Conservation (phyloP, 2,888 invertebrate species). For the Cheiracanthium punctorium region DNA sequence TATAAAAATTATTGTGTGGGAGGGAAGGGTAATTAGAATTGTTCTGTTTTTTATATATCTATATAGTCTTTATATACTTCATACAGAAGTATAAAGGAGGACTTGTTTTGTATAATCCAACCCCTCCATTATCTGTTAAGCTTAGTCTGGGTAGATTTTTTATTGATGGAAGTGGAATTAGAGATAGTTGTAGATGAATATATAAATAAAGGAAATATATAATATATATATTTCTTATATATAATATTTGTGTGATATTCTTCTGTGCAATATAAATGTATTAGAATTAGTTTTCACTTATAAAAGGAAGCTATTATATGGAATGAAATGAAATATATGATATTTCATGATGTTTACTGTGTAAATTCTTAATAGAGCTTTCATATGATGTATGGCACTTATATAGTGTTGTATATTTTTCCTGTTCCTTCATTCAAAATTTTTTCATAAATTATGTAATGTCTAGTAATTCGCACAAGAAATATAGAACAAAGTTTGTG, state of each 20-base stretch:
- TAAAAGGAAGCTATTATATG: slow-evolving; percentile 2
- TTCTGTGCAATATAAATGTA: slow-evolving; percentile 13
- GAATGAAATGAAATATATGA: background rate
- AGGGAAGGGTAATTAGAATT: background rate
- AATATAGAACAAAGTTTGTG: slow-evolving; percentile 65
- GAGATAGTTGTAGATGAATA: background rate
- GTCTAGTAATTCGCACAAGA: slow-evolving; percentile 66
- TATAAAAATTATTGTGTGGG: background rate
- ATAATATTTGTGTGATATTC: slow-evolving; percentile 10
- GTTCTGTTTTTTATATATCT: no score
- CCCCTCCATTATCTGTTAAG: background rate
- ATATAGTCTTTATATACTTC: background rate
- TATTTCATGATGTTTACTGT: slow-evolving; percentile 35
- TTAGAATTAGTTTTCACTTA: slow-evolving; percentile 12
- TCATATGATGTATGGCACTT: slow-evolving; percentile 55
- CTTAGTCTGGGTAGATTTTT: background rate
- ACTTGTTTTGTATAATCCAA: background rate
- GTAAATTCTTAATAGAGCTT: slow-evolving; percentile 63
- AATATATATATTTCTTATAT: background rate
- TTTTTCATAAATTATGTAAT: slow-evolving; percentile 59
- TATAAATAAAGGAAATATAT: background rate
- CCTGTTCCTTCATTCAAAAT: slow-evolving; percentile 62
- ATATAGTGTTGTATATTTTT: slow-evolving; percentile 49
- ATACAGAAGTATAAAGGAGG: background rate
- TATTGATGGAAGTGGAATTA: background rate